Percentiles rank a stretch among this genome's conserved stretches.
Evolutionary conservation across 2,888 invertebrate genomes (phyloP).

Genomic region (Drosophila mercatorum): DNA sequence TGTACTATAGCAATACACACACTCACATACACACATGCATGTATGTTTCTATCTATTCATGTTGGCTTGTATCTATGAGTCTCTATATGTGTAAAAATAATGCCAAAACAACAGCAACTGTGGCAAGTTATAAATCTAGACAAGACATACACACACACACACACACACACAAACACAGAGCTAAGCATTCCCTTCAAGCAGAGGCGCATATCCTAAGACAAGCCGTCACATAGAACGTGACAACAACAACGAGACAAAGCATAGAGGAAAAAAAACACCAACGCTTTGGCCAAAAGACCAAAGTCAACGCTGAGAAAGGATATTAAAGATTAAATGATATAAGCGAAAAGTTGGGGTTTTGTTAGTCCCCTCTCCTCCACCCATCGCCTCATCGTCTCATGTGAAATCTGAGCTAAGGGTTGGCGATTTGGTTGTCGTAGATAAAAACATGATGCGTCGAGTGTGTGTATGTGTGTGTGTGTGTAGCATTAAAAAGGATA

Average conservation of each 20-base stretch:
- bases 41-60: constrained; percentile 21
- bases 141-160: constrained; percentile 48
- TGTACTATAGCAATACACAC: constrained; percentile 35
- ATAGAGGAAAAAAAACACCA: constrained; percentile 11
- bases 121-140: constrained; percentile 78
- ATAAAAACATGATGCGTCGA: constrained; percentile 66
- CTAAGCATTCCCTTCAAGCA: constrained; percentile 21
- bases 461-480: constrained; percentile 40
- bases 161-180: constrained; percentile 28
- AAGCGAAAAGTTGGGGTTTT: constrained; percentile 64
- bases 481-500: constrained; percentile 4
- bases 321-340: constrained; percentile 81
- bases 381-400: constrained; percentile 17
- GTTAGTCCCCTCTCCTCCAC: not conserved
- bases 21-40: constrained; percentile 13
- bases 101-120: constrained; percentile 61
- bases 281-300: constrained; percentile 61
- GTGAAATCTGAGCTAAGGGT: constrained; percentile 75
- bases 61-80: constrained; percentile 41
- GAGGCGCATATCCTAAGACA: constrained; percentile 55
- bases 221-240: constrained; percentile 69
- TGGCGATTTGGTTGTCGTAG: constrained; percentile 59
- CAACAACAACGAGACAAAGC: constrained; percentile 44
- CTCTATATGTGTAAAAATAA: constrained; percentile 51
- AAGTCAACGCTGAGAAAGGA: constrained; percentile 79